phyloP scores from a whole-genome alignment of 1,140 invertebrate genomes.

The Neodiprion pinetum region DNA sequence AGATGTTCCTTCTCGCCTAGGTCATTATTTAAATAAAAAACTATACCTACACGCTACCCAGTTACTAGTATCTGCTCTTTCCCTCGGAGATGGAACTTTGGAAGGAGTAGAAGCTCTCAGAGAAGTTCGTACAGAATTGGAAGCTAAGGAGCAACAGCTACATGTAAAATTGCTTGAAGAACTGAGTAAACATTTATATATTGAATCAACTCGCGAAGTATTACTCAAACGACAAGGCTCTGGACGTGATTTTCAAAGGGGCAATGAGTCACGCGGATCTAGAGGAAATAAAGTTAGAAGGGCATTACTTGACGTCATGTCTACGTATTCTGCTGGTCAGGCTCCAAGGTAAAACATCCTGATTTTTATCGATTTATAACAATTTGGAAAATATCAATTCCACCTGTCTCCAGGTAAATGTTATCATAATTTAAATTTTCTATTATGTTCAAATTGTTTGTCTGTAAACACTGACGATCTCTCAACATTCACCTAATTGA shows the following conservation, averaged over 20 bases:
- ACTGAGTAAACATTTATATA: conserved; percentile 77
- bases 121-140: conserved; percentile 77
- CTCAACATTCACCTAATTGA: not conserved
- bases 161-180: conserved; percentile 76
- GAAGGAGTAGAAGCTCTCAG: conserved; percentile 82
- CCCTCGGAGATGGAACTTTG: conserved; percentile 74
- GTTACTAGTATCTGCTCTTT: conserved; percentile 74
- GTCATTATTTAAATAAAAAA: conserved; percentile 74
- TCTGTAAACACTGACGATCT: not conserved
- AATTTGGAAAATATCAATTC: conserved; percentile 11
- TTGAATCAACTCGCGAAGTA: conserved; percentile 68
- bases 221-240: conserved; percentile 69
- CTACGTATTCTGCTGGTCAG: conserved; percentile 32
- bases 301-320: conserved; percentile 43
- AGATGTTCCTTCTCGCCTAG: conserved; percentile 79
- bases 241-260: conserved; percentile 65
- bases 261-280: conserved; percentile 62
- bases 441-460: not conserved
- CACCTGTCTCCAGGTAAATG: conserved; percentile 14
- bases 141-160: conserved; percentile 75
- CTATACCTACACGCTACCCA: conserved; percentile 89
- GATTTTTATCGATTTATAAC: conserved; percentile 13
- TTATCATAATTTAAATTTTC: conserved; percentile 10
- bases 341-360: conserved; percentile 31
- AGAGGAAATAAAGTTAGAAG: conserved; percentile 49